A percentile compares a stretch with the other conserved stretches of the same genome.
Conservation (phyloP, 1,140 invertebrate species). For the Diorhabda carinulata region DNA sequence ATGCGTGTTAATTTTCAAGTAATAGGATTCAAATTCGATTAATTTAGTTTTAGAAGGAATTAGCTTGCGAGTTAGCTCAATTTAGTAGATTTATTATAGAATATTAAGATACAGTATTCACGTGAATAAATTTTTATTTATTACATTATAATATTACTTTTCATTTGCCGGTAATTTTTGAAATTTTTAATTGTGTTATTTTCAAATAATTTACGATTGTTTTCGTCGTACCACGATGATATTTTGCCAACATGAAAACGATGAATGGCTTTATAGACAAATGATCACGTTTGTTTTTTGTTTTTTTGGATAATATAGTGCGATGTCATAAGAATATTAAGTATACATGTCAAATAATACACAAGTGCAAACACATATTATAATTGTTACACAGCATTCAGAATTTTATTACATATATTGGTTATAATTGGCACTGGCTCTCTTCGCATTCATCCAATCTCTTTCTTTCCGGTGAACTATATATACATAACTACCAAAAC, state of each 20-base stretch:
- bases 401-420: slow-evolving; percentile 41
- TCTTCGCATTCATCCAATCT: slow-evolving; percentile 21
- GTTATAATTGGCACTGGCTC: slow-evolving; percentile 41
- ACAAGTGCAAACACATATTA: slow-evolving; percentile 46
- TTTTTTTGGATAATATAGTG: slow-evolving; percentile 31
- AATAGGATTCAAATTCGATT: too few relatives aligned
- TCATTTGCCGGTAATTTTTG: too few relatives aligned
- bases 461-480: slow-evolving; percentile 20
- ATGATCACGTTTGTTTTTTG: slow-evolving; percentile 22
- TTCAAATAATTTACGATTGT: too few relatives aligned
- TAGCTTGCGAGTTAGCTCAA: too few relatives aligned
- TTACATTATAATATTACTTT: too few relatives aligned
- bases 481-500: slow-evolving; percentile 36
- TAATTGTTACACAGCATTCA: slow-evolving; percentile 43
- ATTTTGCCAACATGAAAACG: slow-evolving; percentile 24
- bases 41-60: too few relatives aligned
- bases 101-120: too few relatives aligned
- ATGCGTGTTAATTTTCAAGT: too few relatives aligned
- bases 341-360: slow-evolving; percentile 43
- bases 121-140: too few relatives aligned
- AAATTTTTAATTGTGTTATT: too few relatives aligned
- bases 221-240: too few relatives aligned
- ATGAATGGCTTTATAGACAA: slow-evolving; percentile 32
- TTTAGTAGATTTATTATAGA: too few relatives aligned
- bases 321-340: slow-evolving; percentile 43